These are phyloP conservation scores for Poecilia latipinna DNA, from an alignment of 2,113 vertebrate genomes.

Conservation along the genomic window DNA sequence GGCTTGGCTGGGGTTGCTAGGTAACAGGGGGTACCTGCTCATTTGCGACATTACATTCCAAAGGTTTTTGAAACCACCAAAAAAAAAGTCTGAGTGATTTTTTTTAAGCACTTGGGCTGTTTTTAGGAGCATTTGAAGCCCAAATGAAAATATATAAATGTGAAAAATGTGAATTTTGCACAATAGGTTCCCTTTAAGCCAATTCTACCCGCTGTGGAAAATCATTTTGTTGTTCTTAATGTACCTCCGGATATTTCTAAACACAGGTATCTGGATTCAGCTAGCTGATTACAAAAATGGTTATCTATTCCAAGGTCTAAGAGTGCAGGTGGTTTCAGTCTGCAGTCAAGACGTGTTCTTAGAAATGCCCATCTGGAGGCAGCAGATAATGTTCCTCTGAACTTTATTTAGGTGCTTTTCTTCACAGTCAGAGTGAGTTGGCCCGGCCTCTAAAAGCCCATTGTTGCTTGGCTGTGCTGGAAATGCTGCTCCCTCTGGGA, in stretches of 20 bases:
- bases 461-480: slow-evolving; percentile 21
- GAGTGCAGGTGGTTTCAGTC: not conserved
- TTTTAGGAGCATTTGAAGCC: not conserved
- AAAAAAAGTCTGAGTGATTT: too few relatives aligned
- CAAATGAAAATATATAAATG: too few relatives aligned
- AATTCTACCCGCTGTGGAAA: not conserved
- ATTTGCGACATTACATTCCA: too few relatives aligned
- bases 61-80: too few relatives aligned
- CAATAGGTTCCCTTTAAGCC: not conserved
- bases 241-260: not conserved
- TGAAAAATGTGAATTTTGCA: too few relatives aligned
- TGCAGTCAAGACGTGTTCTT: not conserved
- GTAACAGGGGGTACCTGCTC: too few relatives aligned
- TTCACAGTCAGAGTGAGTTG: not conserved
- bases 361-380: not conserved
- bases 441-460: slow-evolving; percentile 2
- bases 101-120: too few relatives aligned
- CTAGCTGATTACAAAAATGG: too few relatives aligned
- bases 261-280: not conserved
- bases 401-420: slow-evolving; percentile 4
- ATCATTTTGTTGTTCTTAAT: not conserved
- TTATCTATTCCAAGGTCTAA: too few relatives aligned
- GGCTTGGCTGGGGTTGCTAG: too few relatives aligned
- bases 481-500: slow-evolving; percentile 31
- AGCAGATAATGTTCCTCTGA: not conserved